Evolutionary conservation across 2,113 vertebrate genomes (phyloP), one percentile per base, ranked within the genome.

Genomic region (Aramus guarauna): DNA sequence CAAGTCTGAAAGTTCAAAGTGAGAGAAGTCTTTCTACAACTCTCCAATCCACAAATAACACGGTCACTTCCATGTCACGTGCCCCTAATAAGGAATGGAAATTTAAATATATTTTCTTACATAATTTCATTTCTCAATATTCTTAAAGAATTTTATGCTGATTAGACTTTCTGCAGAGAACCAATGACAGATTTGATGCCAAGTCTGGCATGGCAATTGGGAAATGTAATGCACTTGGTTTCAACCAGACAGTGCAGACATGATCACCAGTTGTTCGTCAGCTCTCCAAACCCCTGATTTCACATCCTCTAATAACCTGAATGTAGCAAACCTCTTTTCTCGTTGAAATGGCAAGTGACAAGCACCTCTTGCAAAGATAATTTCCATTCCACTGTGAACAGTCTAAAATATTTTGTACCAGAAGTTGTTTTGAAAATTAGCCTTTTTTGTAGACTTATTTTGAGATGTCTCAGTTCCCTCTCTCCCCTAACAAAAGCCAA

Each of bases 1-100:
- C 34, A 95, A 92, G 36, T 78, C 50, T 81, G 83, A 95, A 89
- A 95, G 68, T 60, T 94, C 91, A 92, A 92, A 94, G 64, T 84
- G 20, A 89, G 45, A 94, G 86, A 27, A 62, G 52, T 94, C 86
- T 94, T 95, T 90, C 74, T 73, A 92, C 62, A 95, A 91, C 74
- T 87, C 80, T 87, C 83, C 73, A 95, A 79, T 69, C 62, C 83
- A 92, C 58, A 89, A 84, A 89, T 39, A 95, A 86, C 53, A 81
- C 0, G 4, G 36, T 60, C 60, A 64, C 43, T 94, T 89, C 37
- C 56, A 66, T 34, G 8, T 92, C 85, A 86, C 0, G 4, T 79
- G 76, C 37, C 75, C 69, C 86, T 92, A 89, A 73, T 82, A 89
- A 91, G 45, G 77, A 94, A 95, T 1, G 52, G 76, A 87, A 92